Conservation (phyloP, 1,140 invertebrate species). For the Polypedilum vanderplanki region DNA sequence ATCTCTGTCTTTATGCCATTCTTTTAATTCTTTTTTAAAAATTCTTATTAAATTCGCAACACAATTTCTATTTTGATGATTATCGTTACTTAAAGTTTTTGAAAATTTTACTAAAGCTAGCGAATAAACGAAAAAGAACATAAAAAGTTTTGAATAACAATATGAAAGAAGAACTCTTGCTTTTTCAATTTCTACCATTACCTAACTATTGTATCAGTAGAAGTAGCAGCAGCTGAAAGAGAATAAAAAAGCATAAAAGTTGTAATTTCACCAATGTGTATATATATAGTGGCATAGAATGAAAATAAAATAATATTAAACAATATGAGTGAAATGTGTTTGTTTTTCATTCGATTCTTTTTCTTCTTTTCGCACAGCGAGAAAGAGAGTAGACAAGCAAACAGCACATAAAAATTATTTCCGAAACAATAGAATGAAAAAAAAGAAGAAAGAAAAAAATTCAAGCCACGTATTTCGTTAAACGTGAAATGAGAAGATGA, state of each 20-base stretch:
- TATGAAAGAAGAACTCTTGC: no score
- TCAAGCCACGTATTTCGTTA: constrained; percentile 24
- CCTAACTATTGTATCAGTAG: no score
- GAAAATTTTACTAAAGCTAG: no score
- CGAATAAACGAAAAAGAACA: no score
- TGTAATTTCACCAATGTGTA: not conserved
- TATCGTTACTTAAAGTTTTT: no score
- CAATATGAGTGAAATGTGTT: constrained; percentile 7
- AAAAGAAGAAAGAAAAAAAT: not conserved
- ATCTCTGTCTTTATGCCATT: no score
- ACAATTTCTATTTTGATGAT: no score
- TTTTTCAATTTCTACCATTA: no score
- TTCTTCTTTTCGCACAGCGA: not conserved
- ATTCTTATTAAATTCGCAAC: no score
- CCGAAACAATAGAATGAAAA: constrained; percentile 2
- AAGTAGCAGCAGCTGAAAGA: not conserved
- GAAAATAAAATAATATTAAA: constrained; percentile 3
- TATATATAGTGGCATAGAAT: not conserved
- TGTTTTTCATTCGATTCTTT: not conserved
- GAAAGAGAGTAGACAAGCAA: not conserved
- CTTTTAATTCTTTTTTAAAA: no score
- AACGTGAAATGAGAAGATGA: constrained; percentile 9
- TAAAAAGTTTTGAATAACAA: no score
- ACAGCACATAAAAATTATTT: constrained; percentile 25
- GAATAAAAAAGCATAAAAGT: not conserved